Conservation (phyloP, 2,113 vertebrate genomes). For the Micromys minutus region DNA sequence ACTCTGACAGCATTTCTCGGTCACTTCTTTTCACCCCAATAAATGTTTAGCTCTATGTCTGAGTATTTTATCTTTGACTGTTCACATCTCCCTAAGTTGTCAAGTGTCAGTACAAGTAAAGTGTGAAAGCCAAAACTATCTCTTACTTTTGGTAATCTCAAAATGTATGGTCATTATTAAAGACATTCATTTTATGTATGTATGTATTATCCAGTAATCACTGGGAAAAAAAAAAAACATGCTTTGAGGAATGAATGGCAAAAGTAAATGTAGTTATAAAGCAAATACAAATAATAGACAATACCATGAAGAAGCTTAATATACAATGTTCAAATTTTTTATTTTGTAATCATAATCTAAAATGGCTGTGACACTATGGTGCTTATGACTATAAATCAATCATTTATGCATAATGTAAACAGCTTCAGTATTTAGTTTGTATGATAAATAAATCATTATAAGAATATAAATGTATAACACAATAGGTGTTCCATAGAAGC, state of each 20-base stretch:
- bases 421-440: neutral
- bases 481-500: neutral
- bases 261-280: neutral
- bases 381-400: slow-evolving; percentile 18
- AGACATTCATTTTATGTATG: neutral
- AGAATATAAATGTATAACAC: neutral
- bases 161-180: neutral
- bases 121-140: neutral
- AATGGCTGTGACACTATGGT: neutral
- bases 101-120: neutral
- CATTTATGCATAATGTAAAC: neutral
- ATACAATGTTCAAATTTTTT: neutral
- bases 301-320: neutral
- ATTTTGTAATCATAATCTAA: neutral
- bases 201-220: too few species aligned
- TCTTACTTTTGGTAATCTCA: neutral
- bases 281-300: neutral
- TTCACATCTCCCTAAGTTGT: neutral
- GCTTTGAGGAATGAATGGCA: neutral
- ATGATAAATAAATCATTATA: slow-evolving; percentile 3
- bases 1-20: neutral
- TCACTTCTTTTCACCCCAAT: neutral
- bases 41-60: neutral
- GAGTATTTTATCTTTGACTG: neutral
- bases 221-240: neutral